These are phyloP conservation scores for Dasypolia templi DNA, from an alignment of 2,888 invertebrate genomes.

Conservation along the genomic window DNA sequence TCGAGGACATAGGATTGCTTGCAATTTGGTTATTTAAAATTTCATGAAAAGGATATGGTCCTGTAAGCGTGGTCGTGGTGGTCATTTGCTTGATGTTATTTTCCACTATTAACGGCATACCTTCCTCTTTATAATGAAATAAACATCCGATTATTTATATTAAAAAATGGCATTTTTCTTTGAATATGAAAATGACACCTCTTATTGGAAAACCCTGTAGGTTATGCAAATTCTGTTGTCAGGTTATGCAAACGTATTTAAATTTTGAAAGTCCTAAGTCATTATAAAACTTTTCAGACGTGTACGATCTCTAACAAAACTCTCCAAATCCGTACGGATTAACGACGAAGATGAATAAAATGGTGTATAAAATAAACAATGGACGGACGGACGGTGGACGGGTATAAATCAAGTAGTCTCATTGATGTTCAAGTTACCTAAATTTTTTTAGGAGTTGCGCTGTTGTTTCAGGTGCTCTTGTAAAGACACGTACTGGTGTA, in stretches of 20 bases:
- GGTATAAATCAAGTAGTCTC: conserved; percentile 51
- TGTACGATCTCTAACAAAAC: neutral
- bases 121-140: no score
- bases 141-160: no score
- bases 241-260: neutral
- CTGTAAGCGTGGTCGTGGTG: no score
- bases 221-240: neutral
- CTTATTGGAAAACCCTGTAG: no score
- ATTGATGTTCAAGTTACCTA: conserved; percentile 23
- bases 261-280: neutral
- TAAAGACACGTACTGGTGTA: neutral
- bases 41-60: no score
- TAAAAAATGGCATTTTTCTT: no score
- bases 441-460: conserved; percentile 21
- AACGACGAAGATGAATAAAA: neutral
- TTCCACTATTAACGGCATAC: no score
- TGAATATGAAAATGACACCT: no score
- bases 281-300: neutral
- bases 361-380: conserved; percentile 21
- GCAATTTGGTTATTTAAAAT: no score
- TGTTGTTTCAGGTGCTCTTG: neutral
- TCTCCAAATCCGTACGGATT: neutral
- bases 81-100: no score
- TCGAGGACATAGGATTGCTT: no score
- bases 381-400: no score